Evolutionary conservation across 2,888 invertebrate genomes (phyloP).

Genomic region (Hemithea aestivaria): DNA sequence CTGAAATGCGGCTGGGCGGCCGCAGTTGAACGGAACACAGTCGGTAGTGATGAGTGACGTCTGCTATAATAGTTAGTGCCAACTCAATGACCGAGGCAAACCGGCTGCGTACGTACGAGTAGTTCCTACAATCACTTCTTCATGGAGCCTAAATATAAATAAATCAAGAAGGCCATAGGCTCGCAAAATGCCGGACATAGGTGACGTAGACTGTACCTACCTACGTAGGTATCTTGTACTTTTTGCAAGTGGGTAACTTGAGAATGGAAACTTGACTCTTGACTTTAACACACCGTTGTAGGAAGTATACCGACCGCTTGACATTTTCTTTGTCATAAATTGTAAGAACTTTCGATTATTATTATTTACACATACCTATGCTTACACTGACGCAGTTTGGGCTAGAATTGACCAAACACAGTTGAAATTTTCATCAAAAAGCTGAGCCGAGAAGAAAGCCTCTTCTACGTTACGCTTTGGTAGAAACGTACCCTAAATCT

Average conservation of each 20-base stretch:
- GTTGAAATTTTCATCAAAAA: too few species aligned
- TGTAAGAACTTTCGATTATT: too few species aligned
- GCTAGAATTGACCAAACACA: too few species aligned
- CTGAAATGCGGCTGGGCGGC: too few species aligned
- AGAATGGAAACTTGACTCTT: slow-evolving; percentile 8
- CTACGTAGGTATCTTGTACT: background rate
- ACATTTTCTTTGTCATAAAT: slow-evolving; percentile 11
- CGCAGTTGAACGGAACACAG: too few species aligned
- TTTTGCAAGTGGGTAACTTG: background rate
- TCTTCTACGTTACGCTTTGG: too few species aligned
- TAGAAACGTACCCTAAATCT: too few species aligned
- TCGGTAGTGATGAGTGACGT: too few species aligned
- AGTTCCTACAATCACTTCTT: slow-evolving; percentile 16
- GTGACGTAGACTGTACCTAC: slow-evolving; percentile 2
- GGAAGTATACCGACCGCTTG: slow-evolving; percentile 8
- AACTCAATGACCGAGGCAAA: too few species aligned
- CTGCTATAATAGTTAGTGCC: too few species aligned
- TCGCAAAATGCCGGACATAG: slow-evolving; percentile 8
- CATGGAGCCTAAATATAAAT: slow-evolving; percentile 11
- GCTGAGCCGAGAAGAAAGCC: too few species aligned
- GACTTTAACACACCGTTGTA: slow-evolving; percentile 9
- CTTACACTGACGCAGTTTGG: slow-evolving; percentile 1
- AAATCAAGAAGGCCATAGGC: slow-evolving; percentile 17
- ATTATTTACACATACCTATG: too few species aligned
- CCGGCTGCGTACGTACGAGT: slow-evolving; percentile 4